These are phyloP conservation scores for Aplysia californica DNA, from an alignment of 1,140 invertebrate species.

Conservation along the genomic window DNA sequence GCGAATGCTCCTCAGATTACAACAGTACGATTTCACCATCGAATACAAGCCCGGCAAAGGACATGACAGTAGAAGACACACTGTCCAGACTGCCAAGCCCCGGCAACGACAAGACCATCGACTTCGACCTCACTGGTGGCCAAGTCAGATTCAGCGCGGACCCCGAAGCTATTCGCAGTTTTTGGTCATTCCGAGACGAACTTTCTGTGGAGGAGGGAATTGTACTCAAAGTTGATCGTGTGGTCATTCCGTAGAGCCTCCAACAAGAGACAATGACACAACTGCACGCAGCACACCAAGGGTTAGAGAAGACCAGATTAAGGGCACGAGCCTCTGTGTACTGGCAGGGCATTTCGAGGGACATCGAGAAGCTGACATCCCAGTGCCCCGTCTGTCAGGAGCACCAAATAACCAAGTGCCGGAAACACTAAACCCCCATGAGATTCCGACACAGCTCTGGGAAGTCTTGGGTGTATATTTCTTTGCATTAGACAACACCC, in stretches of 20 bases:
- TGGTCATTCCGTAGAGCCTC: not conserved
- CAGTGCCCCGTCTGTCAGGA: not conserved
- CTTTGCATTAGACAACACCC: not conserved
- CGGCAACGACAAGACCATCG: not conserved
- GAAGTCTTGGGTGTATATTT: not conserved
- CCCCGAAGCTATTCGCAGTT: not conserved
- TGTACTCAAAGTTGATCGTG: slow-evolving; percentile 6
- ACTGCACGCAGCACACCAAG: slow-evolving; percentile 14
- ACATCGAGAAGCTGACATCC: not conserved
- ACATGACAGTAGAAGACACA: slow-evolving; percentile 35
- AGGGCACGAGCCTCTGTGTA: not conserved
- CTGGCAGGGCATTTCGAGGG: not conserved
- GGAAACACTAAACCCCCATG: not conserved
- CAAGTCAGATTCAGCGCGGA: not conserved
- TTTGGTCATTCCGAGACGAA: slow-evolving; percentile 17
- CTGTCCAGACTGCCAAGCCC: slow-evolving; percentile 26
- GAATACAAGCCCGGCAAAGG: slow-evolving; percentile 38
- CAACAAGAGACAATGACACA: not conserved
- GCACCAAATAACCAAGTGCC: not conserved
- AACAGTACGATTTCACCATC: slow-evolving; percentile 45
- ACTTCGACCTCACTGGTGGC: not conserved
- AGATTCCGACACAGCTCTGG: not conserved
- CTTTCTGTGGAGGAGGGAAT: not conserved
- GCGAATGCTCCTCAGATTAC: slow-evolving; percentile 37
- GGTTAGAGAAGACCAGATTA: not conserved